phyloP scores from a whole-genome alignment of 2,113 vertebrate genomes.

The Thalassarche chlororhynchos region DNA sequence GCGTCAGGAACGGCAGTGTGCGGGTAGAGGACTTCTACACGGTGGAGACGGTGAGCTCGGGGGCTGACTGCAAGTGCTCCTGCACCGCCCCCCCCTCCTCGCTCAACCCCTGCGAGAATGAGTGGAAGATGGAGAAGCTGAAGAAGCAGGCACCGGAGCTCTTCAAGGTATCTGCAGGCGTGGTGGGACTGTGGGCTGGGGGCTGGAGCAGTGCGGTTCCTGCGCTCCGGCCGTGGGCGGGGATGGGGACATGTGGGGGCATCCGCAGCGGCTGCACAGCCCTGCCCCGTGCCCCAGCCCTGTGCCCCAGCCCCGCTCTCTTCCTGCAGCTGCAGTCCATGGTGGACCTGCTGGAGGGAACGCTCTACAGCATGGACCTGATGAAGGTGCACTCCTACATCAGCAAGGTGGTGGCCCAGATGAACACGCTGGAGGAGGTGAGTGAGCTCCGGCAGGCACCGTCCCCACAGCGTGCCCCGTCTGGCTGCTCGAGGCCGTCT shows the following conservation, averaged over 20 bases:
- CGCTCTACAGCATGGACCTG: constrained; percentile 94
- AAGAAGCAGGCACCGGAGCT: constrained; percentile 94
- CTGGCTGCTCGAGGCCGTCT: rapidly evolving
- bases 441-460: not conserved
- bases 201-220: not conserved
- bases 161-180: constrained; percentile 80
- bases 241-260: rapidly evolving
- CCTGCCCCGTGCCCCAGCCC: not conserved
- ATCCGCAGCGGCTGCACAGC: rapidly evolving
- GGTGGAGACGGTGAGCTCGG: constrained; percentile 94
- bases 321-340: constrained; percentile 89
- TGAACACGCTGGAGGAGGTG: constrained; percentile 96
- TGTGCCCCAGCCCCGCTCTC: not conserved
- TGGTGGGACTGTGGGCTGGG: rapidly evolving
- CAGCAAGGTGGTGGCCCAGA: constrained; percentile 91
- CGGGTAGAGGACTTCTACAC: constrained; percentile 94
- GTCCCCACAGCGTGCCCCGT: rapidly evolving
- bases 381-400: constrained; percentile 97
- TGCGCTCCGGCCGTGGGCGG: rapidly evolving
- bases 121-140: constrained; percentile 97
- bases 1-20: constrained; percentile 80
- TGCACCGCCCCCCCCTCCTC: constrained; percentile 93
- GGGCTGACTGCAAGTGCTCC: constrained; percentile 92
- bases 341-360: constrained; percentile 94
- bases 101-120: constrained; percentile 95